Percentiles rank a stretch among this genome's conserved stretches.
These are phyloP conservation scores for Festucalex cinctus DNA, from an alignment of 2,113 vertebrate genomes.

Conservation along the genomic window DNA sequence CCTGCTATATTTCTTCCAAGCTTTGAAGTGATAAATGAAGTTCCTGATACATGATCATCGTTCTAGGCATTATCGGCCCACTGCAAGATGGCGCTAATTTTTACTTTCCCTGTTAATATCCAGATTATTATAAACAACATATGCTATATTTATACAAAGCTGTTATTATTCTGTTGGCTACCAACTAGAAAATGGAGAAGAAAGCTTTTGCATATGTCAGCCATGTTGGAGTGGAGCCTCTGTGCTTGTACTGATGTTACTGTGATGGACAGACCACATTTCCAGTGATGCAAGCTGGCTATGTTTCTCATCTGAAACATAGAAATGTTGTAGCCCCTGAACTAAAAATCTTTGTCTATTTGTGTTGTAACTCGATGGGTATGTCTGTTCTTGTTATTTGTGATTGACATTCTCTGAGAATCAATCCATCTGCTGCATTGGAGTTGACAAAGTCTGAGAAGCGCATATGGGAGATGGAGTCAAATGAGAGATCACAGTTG, in stretches of 20 bases:
- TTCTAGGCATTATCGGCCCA: no score
- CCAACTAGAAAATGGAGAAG: constrained; percentile 60
- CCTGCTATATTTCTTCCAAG: no score
- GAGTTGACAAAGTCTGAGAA: constrained; percentile 2
- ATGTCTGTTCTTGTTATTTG: not conserved
- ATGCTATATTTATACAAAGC: not conserved
- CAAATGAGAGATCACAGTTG: not conserved
- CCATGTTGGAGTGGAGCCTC: constrained; percentile 55
- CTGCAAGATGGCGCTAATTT: no score
- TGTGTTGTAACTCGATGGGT: not conserved
- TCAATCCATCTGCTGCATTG: not conserved
- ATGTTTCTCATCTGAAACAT: constrained; percentile 10
- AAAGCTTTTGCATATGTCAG: constrained; percentile 64
- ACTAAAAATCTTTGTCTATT: not conserved
- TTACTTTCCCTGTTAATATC: no score
- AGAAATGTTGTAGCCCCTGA: not conserved
- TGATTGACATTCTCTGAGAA: not conserved
- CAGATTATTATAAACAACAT: no score
- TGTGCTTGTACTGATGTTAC: constrained; percentile 42
- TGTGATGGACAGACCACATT: constrained; percentile 23
- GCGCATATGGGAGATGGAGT: constrained; percentile 15
- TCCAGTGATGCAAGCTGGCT: constrained; percentile 18
- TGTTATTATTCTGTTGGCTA: constrained; percentile 27
- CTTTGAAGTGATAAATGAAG: no score
- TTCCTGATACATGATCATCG: no score